phyloP scores from a whole-genome alignment of 2,113 vertebrate genomes.

The Calidris pygmaea region DNA sequence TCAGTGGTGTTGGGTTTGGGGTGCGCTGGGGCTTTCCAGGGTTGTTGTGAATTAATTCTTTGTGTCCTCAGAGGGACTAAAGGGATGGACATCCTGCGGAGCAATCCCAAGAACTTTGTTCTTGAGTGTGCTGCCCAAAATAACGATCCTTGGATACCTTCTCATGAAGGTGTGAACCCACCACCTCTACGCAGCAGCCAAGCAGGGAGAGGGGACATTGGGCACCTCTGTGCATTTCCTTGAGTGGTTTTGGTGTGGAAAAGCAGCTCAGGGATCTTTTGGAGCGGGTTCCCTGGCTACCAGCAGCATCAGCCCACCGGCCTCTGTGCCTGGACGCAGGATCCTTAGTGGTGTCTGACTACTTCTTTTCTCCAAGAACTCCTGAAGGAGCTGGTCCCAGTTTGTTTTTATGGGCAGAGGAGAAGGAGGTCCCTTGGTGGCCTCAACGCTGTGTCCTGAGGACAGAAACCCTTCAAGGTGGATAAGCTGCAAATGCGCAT shows the following conservation, averaged over 20 bases:
- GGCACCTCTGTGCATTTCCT: not conserved
- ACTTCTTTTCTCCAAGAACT: not conserved
- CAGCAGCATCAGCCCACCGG: not conserved
- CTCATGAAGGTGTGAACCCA: not conserved
- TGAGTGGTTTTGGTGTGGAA: not conserved
- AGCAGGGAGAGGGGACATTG: not conserved
- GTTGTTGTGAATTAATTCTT: no score
- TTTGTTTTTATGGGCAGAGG: not conserved
- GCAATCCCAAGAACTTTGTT: not conserved
- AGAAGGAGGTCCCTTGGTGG: not conserved
- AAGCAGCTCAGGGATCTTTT: not conserved
- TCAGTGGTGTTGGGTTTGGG: not conserved
- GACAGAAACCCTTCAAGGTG: not conserved
- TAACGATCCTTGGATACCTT: no score
- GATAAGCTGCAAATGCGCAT: rapidly evolving
- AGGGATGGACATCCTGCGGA: not conserved
- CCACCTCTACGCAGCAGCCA: no score
- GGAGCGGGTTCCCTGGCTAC: not conserved
- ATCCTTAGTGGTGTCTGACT: not conserved
- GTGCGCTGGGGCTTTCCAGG: not conserved
- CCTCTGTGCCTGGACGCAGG: not conserved
- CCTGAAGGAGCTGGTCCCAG: not conserved
- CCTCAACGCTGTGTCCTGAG: not conserved
- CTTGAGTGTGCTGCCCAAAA: not conserved
- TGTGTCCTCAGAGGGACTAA: not conserved